These are phyloP conservation scores for Callinectes sapidus DNA, from an alignment of 2,888 invertebrate species.

Conservation along the genomic window DNA sequence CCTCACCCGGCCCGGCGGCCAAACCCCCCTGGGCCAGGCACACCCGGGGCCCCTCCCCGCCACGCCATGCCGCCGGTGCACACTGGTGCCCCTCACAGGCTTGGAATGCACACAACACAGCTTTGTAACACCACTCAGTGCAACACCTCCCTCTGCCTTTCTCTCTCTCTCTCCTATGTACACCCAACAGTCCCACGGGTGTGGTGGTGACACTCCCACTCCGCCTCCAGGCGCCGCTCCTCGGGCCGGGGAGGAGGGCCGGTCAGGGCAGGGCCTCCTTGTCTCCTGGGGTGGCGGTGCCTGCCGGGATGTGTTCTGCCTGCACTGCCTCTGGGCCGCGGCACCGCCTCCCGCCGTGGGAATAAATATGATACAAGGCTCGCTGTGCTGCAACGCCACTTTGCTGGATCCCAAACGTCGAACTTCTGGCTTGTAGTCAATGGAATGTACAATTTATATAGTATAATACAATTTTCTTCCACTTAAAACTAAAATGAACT, in stretches of 20 bases:
- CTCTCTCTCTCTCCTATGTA: slow-evolving; percentile 56
- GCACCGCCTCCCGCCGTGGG: background rate
- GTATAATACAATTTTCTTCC: slow-evolving; percentile 50
- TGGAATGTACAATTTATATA: slow-evolving; percentile 69
- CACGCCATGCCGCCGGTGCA: slow-evolving; percentile 44
- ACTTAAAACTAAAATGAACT: slow-evolving; percentile 55
- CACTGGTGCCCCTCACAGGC: slow-evolving; percentile 50
- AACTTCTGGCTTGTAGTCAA: slow-evolving; percentile 63
- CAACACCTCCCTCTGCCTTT: slow-evolving; percentile 38
- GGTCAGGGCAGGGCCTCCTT: background rate
- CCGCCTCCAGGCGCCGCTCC: background rate
- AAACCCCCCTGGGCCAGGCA: background rate
- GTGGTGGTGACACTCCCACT: background rate
- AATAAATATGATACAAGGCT: slow-evolving; percentile 66
- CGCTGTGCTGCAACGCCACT: slow-evolving; percentile 18
- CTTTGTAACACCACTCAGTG: slow-evolving; percentile 56
- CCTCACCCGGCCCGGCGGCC: background rate
- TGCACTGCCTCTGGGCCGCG: background rate
- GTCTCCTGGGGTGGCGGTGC: background rate
- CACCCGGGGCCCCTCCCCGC: background rate
- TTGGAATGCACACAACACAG: slow-evolving; percentile 67
- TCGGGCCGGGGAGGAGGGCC: background rate
- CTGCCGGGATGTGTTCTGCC: background rate
- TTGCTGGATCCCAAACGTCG: slow-evolving; percentile 54
- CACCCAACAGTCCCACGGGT: slow-evolving; percentile 32